Evolutionary conservation across 2,888 invertebrate species (phyloP), one percentile per base, ranked within the genome.

Genomic region (Drosophila kuntzei): DNA sequence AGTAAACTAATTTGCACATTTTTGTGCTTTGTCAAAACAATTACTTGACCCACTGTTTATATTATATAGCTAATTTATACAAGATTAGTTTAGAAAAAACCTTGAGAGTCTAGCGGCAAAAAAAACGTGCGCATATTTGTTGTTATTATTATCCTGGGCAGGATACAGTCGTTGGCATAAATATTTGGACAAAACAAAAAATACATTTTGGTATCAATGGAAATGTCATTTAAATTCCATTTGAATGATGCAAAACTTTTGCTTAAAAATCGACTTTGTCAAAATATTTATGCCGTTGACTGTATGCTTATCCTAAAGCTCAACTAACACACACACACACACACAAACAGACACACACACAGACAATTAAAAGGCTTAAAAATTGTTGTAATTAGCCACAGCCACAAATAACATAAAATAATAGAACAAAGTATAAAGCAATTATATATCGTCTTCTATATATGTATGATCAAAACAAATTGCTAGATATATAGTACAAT

Each of bases 11-110:
- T 12, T 3, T 32, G 12, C 12, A 12, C 0, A 3, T 32, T 12
- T 2, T 32, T 32, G 32, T 32, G 11, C 32, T n/a, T 32, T 36
- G 34, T 36, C 34, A 36, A 36, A 14, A 7, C 5, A 36, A 36
- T 36, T 54, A 50, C 39, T 18, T 7, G 9, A 11, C 18, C 27
- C 2, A 2, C 34, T 36, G 34, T 41, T 20, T 41, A 51, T 72
- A 68, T 68, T 68, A 72, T 71, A 80, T 73, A 87, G 76, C 87
- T 87, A 87, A 81, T 83, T 79, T 75, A 54, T 77, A 80, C 71
- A 62, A 77, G 64, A 77, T 76, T 76, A 79, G 76, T 79, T 79
- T 68, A 76, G 55, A 18, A 63, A 18, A 63, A 57, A 71, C 53
- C 66, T 71, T 49, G 67, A 78, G 76, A 79, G 80, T 77, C 80